phyloP scores from a whole-genome alignment of 2,113 vertebrate species.

The Engystomops pustulosus region DNA sequence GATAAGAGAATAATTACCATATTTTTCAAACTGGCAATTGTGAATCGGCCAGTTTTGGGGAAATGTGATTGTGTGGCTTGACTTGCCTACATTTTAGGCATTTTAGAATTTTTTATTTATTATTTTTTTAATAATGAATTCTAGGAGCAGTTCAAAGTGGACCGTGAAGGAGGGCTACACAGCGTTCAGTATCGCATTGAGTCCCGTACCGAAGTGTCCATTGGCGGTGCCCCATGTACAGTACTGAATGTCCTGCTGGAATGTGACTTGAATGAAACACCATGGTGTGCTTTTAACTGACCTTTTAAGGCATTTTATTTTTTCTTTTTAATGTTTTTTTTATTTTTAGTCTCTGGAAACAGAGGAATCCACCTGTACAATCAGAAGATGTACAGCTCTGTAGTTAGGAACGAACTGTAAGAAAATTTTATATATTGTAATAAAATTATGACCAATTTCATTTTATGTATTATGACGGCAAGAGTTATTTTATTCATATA shows the following conservation, averaged over 20 bases:
- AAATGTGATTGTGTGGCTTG: too few relatives aligned
- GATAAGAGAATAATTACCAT: too few relatives aligned
- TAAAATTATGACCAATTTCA: conserved; percentile 38
- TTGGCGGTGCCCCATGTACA: conserved; percentile 89
- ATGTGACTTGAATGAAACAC: conserved; percentile 85
- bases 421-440: conserved; percentile 57
- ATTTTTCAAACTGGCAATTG: too few relatives aligned
- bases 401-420: conserved; percentile 38
- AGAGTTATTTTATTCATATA: too few relatives aligned
- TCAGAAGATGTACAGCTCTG: background rate
- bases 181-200: conserved; percentile 88
- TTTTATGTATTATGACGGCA: background rate
- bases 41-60: too few relatives aligned
- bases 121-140: background rate
- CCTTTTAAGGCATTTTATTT: background rate
- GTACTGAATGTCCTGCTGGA: conserved; percentile 85
- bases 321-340: background rate
- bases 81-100: too few relatives aligned
- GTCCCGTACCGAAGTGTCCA: conserved; percentile 81
- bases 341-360: background rate
- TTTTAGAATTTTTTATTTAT: background rate
- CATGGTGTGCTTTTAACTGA: conserved; percentile 89
- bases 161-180: conserved; percentile 87
- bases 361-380: background rate
- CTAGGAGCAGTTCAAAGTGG: conserved; percentile 96